Percentiles rank a stretch among this genome's conserved stretches.
Conservation (phyloP, 2,888 invertebrate species). For the Spicauda simplicius region DNA sequence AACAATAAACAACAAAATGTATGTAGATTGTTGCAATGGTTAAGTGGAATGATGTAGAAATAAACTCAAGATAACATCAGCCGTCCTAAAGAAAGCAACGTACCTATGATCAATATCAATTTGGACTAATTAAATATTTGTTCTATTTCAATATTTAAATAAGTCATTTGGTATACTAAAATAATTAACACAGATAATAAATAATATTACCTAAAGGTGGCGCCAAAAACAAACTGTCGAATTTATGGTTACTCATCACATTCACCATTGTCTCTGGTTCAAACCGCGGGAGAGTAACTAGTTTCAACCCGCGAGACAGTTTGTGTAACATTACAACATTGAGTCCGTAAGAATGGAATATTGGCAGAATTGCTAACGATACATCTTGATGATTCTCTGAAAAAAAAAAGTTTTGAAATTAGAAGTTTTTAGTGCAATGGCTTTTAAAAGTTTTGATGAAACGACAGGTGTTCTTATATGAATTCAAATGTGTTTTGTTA, state of each 20-base stretch:
- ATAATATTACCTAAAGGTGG: slow-evolving; percentile 89
- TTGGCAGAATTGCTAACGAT: slow-evolving; percentile 86
- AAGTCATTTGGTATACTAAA: too few species aligned
- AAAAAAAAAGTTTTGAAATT: slow-evolving; percentile 40
- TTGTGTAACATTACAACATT: slow-evolving; percentile 82
- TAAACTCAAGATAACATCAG: too few species aligned
- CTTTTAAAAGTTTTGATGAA: too few species aligned
- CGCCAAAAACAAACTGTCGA: slow-evolving; percentile 87
- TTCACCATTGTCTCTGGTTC: slow-evolving; percentile 87
- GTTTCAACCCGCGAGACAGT: slow-evolving; percentile 84
- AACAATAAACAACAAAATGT: too few species aligned
- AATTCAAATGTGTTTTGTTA: too few species aligned
- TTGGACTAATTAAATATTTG: background rate
- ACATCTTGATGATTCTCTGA: slow-evolving; percentile 79
- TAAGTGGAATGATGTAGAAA: too few species aligned
- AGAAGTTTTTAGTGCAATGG: background rate
- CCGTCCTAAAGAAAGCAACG: too few species aligned
- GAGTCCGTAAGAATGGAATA: slow-evolving; percentile 90
- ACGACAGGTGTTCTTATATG: too few species aligned
- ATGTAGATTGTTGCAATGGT: too few species aligned
- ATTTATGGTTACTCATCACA: slow-evolving; percentile 84
- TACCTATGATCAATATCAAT: too few species aligned
- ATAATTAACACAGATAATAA: too few species aligned
- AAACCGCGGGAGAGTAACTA: slow-evolving; percentile 89
- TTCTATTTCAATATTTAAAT: too few species aligned